Conservation (phyloP, 2,113 vertebrate genomes). For the Tiliqua scincoides region DNA sequence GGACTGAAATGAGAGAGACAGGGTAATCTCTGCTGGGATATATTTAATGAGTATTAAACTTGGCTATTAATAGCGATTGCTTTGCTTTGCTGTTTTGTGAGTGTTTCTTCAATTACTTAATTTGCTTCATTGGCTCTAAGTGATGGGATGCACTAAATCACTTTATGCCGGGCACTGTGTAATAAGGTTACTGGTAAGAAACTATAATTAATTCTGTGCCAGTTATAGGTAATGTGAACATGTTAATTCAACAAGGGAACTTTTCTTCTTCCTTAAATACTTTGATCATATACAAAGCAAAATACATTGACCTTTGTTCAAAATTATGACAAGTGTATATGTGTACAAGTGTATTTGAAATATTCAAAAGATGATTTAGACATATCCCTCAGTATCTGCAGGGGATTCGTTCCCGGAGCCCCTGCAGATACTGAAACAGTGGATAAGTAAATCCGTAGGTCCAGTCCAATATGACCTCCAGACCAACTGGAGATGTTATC, state of each 20-base stretch:
- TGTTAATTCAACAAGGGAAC: constrained; percentile 10
- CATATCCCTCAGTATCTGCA: too few species aligned
- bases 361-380: not conserved
- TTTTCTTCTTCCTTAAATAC: not conserved
- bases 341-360: not conserved
- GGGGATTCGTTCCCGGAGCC: too few species aligned
- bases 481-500: too few species aligned
- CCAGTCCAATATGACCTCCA: too few species aligned
- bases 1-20: constrained; percentile 1
- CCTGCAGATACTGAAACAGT: too few species aligned
- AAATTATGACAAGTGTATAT: not conserved
- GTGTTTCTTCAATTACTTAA: constrained; percentile 57
- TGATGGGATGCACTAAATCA: constrained; percentile 56
- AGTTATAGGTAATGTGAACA: constrained; percentile 26
- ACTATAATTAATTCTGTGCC: constrained; percentile 51
- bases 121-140: constrained; percentile 62
- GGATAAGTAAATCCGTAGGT: too few species aligned
- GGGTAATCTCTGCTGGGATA: constrained; percentile 13
- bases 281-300: not conserved
- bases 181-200: constrained; percentile 30
- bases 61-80: constrained; percentile 46
- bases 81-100: constrained; percentile 59
- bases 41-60: constrained; percentile 52
- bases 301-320: not conserved
- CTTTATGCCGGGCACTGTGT: constrained; percentile 48